Conservation (phyloP, 2,888 invertebrate species). For the Eulithis testata region DNA sequence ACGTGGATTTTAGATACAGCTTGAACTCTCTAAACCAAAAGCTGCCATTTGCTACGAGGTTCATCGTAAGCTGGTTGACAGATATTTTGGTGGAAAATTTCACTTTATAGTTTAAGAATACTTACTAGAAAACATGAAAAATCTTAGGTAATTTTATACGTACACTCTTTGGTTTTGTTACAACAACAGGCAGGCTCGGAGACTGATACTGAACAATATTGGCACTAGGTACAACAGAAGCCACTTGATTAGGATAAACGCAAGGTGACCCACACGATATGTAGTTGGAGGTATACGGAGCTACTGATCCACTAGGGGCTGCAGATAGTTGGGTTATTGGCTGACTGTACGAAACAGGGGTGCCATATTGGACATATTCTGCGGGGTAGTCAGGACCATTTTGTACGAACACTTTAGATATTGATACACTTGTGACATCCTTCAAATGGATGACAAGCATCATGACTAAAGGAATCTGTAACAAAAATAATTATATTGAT, state of each 20-base stretch:
- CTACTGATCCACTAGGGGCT: constrained; percentile 51
- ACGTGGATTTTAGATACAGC: too few relatives aligned
- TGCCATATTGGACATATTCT: constrained; percentile 63
- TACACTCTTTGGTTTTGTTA: constrained; percentile 60
- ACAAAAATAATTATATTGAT: constrained; percentile 39
- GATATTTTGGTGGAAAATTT: too few relatives aligned
- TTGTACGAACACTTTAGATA: constrained; percentile 71
- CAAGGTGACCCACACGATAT: constrained; percentile 70
- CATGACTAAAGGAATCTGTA: constrained; percentile 57
- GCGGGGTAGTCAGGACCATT: constrained; percentile 51
- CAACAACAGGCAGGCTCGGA: constrained; percentile 60
- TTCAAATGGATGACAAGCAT: constrained; percentile 51
- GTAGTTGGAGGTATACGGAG: constrained; percentile 50
- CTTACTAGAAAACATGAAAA: too few relatives aligned
- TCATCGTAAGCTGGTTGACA: too few relatives aligned
- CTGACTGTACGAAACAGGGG: constrained; percentile 52
- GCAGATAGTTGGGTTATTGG: constrained; percentile 60
- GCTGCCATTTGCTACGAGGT: too few relatives aligned
- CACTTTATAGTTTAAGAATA: too few relatives aligned
- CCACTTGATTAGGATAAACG: constrained; percentile 56
- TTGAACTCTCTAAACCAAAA: too few relatives aligned
- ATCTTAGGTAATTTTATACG: constrained; percentile 35
- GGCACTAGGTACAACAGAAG: constrained; percentile 50
- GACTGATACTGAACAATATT: constrained; percentile 62
- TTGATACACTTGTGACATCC: constrained; percentile 55